Conservation (phyloP, 1,140 invertebrate genomes). For the Drosophila miranda region DNA sequence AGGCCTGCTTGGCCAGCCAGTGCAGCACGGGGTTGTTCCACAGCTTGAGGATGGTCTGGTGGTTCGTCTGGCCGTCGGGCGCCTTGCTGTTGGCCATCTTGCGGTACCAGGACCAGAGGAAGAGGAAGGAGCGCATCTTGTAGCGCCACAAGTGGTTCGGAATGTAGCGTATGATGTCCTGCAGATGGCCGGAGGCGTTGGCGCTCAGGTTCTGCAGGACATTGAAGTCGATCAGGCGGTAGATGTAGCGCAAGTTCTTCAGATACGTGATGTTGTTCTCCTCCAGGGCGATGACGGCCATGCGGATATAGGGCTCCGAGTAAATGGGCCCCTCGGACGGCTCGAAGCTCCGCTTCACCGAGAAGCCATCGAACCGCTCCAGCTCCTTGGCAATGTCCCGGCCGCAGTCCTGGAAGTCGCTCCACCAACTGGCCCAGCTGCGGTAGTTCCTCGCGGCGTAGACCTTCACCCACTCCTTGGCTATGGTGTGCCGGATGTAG, state of each 20-base stretch:
- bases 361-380: slow-evolving; percentile 10
- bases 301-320: neutral
- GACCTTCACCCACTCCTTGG: slow-evolving; percentile 9
- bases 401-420: slow-evolving; percentile 36
- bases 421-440: slow-evolving; percentile 49
- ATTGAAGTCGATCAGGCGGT: slow-evolving; percentile 18
- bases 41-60: neutral
- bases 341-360: slow-evolving; percentile 25
- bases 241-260: slow-evolving; percentile 21
- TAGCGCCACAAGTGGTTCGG: slow-evolving; percentile 54
- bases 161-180: slow-evolving; percentile 47
- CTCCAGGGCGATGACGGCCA: neutral
- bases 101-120: slow-evolving; percentile 43
- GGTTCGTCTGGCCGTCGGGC: neutral
- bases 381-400: slow-evolving; percentile 31
- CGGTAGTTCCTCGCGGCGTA: slow-evolving; percentile 25
- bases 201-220: slow-evolving; percentile 25
- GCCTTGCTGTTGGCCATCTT: neutral
- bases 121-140: slow-evolving; percentile 53
- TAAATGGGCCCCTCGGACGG: neutral
- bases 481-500: neutral
- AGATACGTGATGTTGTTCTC: slow-evolving; percentile 29
- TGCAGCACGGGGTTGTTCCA: slow-evolving; percentile 52
- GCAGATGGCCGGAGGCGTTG: slow-evolving; percentile 3
- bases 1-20: slow-evolving; percentile 60